Evolutionary conservation across 2,888 invertebrate species (phyloP).

Genomic region (Theodoxus fluviatilis): DNA sequence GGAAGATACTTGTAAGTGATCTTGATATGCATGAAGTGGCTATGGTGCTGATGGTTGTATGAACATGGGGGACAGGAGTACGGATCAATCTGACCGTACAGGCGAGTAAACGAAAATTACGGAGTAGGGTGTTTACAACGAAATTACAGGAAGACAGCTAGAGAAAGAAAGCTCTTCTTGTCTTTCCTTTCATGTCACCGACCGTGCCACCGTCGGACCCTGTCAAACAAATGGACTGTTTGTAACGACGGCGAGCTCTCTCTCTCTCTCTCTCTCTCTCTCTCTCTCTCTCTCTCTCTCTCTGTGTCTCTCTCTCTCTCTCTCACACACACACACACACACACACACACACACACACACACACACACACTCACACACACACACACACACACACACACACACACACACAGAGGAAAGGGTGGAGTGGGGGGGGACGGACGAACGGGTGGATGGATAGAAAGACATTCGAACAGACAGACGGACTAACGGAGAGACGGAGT

Average conservation of each 20-base stretch:
- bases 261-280: background rate
- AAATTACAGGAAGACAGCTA: too few species aligned
- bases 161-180: too few species aligned
- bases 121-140: too few species aligned
- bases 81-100: too few species aligned
- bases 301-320: background rate
- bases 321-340: slow-evolving; percentile 7
- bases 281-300: background rate
- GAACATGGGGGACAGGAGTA: too few species aligned
- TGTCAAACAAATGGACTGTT: slow-evolving; percentile 5
- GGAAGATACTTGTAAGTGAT: too few species aligned
- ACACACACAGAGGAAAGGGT: too few species aligned
- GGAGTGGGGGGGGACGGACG: background rate
- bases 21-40: too few species aligned
- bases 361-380: background rate
- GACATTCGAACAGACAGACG: slow-evolving; percentile 1
- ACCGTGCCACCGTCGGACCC: background rate
- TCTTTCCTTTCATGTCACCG: too few species aligned
- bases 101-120: too few species aligned
- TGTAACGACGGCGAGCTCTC: background rate
- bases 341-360: background rate
- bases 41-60: too few species aligned
- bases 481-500: background rate
- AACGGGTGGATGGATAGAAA: background rate
- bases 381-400: too few species aligned